phyloP scores from a whole-genome alignment of 2,888 invertebrate species.

The Clusia tigrina region DNA sequence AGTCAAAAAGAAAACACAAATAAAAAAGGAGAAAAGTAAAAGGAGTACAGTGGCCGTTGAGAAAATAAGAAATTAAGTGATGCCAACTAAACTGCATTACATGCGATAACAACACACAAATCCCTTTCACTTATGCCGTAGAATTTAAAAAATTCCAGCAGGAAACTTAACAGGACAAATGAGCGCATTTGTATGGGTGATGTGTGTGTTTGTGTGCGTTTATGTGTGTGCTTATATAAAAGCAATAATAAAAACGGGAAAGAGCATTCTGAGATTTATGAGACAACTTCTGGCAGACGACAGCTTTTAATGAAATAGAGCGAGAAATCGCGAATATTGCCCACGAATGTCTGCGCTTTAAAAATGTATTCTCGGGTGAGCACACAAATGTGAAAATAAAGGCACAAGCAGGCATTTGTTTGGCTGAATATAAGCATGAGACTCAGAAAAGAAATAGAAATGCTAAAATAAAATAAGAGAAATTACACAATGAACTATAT shows the following conservation, averaged over 20 bases:
- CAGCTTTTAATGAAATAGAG: background rate
- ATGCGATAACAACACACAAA: background rate
- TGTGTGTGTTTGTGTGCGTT: background rate
- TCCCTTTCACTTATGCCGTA: constrained; percentile 2
- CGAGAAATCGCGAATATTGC: background rate
- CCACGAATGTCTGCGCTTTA: background rate
- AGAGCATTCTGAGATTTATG: constrained; percentile 1
- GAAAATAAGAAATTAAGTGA: constrained; percentile 8
- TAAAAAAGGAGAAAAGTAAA: background rate
- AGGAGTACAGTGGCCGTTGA: no score
- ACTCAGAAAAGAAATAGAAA: no score
- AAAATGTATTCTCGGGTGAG: no score
- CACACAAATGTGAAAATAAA: no score
- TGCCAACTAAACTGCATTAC: constrained; percentile 2
- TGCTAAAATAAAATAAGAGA: no score
- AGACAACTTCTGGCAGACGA: constrained; percentile 2
- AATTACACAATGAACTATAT: no score
- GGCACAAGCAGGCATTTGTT: no score
- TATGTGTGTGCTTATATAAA: background rate
- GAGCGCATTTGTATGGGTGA: background rate
- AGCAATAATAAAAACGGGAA: background rate
- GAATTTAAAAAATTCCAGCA: no score
- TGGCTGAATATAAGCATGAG: no score
- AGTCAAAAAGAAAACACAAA: background rate
- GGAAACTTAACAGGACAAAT: no score